Percentiles rank a stretch among this genome's conserved stretches.
phyloP scores from a whole-genome alignment of 2,113 vertebrate species.

The Daubentonia madagascariensis region DNA sequence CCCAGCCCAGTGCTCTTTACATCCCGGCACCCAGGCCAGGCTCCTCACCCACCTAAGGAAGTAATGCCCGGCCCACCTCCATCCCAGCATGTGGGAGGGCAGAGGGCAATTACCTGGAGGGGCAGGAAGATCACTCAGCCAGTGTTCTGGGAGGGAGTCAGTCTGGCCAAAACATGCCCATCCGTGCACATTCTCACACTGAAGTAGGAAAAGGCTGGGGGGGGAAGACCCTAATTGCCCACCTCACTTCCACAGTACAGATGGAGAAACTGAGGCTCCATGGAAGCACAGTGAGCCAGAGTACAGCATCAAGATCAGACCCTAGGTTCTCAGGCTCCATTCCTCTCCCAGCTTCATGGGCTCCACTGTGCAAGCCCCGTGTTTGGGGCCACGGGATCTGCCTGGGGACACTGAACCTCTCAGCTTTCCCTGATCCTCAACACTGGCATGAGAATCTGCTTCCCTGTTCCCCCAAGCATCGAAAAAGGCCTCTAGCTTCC shows the following conservation, averaged over 20 bases:
- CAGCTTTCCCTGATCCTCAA: neutral
- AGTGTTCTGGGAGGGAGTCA: neutral
- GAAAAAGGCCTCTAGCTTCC: neutral
- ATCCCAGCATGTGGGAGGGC: neutral
- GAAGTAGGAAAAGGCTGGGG: neutral
- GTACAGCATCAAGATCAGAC: neutral
- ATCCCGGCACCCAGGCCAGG: neutral
- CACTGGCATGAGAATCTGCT: neutral
- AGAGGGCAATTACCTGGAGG: neutral
- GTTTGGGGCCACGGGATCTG: neutral
- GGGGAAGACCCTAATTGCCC: neutral
- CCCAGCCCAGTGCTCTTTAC: neutral
- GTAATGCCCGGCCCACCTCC: neutral
- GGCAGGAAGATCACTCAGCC: neutral
- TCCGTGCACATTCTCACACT: neutral
- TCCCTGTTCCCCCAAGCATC: neutral
- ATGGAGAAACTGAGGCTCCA: neutral
- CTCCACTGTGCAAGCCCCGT: neutral
- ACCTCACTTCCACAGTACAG: neutral
- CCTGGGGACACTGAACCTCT: neutral
- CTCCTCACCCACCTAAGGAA: neutral
- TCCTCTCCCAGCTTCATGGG: neutral
- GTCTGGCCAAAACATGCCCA: neutral
- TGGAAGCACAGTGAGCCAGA: neutral
- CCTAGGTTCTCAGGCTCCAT: neutral